Evolutionary conservation across 2,888 invertebrate species (phyloP), one percentile per base, ranked within the genome.

Genomic region (Eristalis arbustorum): DNA sequence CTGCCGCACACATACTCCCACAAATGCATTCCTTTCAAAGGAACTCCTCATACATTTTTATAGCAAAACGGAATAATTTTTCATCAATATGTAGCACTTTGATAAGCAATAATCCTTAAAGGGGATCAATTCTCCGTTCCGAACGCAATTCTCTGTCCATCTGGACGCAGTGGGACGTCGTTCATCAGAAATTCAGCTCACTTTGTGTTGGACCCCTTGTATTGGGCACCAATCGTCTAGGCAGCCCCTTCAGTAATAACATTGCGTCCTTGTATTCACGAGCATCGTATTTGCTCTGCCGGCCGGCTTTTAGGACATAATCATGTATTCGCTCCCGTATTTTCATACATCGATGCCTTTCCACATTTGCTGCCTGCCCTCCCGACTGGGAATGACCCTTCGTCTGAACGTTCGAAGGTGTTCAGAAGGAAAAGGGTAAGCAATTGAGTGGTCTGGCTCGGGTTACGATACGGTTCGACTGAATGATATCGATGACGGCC

Each of bases 41-140:
- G 80, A 83, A 83, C 83, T 83, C 85, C 89, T 89, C 88, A 89
- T 89, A 89, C 84, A 89, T 89, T 89, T 89, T 89, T 89, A 89
- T 89, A 88, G 84, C 88, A 73, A 67, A 77, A 84, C 71, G 78
- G 87, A 84, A 89, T 88, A 89, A 88, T 88, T 85, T 89, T 88
- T 88, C 89, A 89, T 89, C 88, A 89, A 88, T 88, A 89, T 89
- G 89, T 89, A 88, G 88, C 88, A 88, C 83, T 89, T 89, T 88
- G 89, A 89, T 89, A 88, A 89, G 84, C 89, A 88, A 89, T 89
- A 89, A 88, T 88, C 89, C 88, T 83, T 88, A 88, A 89, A 89
- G 85, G 88, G 89, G 89, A 88, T 89, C 89, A 89, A 84, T 85
- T 88, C 75, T 63, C 62, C 67, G 23, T 74, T 57, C 62, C 56